Conservation (phyloP, 2,797 vertebrate species). For the Urophycis tenuis region DNA sequence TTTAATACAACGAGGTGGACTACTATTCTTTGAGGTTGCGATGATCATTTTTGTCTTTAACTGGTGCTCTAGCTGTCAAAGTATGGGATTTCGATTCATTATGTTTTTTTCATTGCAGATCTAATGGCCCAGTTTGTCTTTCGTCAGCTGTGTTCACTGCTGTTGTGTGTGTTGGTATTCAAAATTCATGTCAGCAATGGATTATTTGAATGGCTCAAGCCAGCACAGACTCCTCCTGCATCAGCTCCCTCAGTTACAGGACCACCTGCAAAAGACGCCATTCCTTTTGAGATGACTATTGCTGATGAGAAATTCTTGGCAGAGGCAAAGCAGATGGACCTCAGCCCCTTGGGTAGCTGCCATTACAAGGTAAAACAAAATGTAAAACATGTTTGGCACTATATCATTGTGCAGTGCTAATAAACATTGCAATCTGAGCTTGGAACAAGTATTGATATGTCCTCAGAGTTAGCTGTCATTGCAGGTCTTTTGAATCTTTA, state of each 20-base stretch:
- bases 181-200: slow-evolving; percentile 42
- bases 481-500: no score
- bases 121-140: slow-evolving; percentile 42
- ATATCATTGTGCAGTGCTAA: no score
- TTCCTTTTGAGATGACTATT: slow-evolving; percentile 61
- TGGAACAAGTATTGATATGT: background rate
- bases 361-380: slow-evolving; percentile 52
- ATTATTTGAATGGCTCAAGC: slow-evolving; percentile 72
- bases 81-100: background rate
- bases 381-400: background rate
- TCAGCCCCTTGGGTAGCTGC: slow-evolving; percentile 63
- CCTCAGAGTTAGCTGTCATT: background rate
- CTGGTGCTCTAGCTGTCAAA: background rate
- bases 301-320: slow-evolving; percentile 65
- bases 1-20: background rate
- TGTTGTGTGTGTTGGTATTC: slow-evolving; percentile 41
- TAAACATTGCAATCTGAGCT: background rate
- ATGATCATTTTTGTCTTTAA: background rate
- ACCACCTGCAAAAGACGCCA: slow-evolving; percentile 42
- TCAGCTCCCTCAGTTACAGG: slow-evolving; percentile 15
- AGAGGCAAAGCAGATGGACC: slow-evolving; percentile 57
- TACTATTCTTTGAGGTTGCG: background rate
- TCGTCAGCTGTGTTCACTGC: slow-evolving; percentile 25
- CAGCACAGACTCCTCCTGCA: slow-evolving; percentile 20
- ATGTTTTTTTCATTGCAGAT: background rate